phyloP scores from a whole-genome alignment of 1,140 invertebrate species.

The Philopotamus ludificatus region DNA sequence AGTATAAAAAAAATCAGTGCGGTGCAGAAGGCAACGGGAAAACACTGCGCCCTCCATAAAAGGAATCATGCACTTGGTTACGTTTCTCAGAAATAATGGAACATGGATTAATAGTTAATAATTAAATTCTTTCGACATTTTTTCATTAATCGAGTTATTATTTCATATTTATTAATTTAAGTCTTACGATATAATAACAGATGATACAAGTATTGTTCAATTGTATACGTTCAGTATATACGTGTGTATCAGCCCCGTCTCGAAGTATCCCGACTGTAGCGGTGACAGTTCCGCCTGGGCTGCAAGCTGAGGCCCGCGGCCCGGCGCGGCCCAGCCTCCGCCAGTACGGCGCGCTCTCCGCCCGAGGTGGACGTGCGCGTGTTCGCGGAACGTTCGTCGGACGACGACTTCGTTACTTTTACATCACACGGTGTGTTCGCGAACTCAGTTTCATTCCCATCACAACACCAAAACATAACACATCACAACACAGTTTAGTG shows the following conservation, averaged over 20 bases:
- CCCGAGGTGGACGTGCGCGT: background rate
- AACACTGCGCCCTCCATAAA: too few species aligned
- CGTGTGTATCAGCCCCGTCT: background rate
- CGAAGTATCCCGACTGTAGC: background rate
- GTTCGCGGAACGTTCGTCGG: background rate
- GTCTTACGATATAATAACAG: background rate
- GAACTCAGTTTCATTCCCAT: background rate
- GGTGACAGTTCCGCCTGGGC: slow-evolving; percentile 1
- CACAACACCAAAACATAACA: background rate
- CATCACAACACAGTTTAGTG: too few species aligned
- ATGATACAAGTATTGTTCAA: background rate
- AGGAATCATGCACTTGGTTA: too few species aligned
- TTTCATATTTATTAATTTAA: background rate
- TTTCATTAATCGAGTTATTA: background rate
- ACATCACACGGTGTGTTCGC: background rate
- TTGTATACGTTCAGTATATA: background rate
- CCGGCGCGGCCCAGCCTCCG: background rate
- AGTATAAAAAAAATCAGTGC: too few species aligned
- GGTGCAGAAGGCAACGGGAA: too few species aligned
- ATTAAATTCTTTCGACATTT: background rate
- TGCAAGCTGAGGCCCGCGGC: background rate
- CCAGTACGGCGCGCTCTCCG: slow-evolving; percentile 15
- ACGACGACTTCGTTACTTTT: background rate
- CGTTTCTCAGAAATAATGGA: too few species aligned
- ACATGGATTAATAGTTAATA: too few species aligned